These are phyloP conservation scores for Paragorgia papillata DNA, from an alignment of 92 coral and sea anemone genomes.

Conservation along the genomic window DNA sequence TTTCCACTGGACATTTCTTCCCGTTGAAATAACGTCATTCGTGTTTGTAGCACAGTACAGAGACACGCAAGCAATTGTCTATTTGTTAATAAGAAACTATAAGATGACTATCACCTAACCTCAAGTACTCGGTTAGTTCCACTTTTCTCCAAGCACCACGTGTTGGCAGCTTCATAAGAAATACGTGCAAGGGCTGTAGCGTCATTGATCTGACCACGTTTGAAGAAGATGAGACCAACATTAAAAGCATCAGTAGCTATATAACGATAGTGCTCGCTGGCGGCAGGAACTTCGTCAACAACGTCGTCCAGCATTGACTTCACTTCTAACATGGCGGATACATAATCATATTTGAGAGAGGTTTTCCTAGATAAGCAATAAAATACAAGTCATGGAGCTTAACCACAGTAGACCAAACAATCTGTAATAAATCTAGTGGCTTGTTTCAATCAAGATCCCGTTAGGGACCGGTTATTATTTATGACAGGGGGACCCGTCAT, in stretches of 20 bases:
- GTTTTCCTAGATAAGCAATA: slow-evolving; percentile 1
- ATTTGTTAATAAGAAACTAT: background rate
- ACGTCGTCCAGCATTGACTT: slow-evolving; percentile 18
- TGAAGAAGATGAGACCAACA: slow-evolving; percentile 69
- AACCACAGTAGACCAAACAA: no score
- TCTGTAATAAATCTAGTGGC: no score
- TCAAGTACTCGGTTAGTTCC: background rate
- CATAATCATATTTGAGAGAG: slow-evolving; percentile 10
- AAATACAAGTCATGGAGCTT: background rate
- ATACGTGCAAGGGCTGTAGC: slow-evolving; percentile 70
- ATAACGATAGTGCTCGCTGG: slow-evolving; percentile 20
- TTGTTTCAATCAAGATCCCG: no score
- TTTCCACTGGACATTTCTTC: no score
- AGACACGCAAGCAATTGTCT: no score
- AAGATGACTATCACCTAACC: background rate
- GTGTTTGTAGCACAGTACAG: no score
- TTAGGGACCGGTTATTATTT: no score
- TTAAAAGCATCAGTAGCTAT: slow-evolving; percentile 52
- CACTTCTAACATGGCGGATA: slow-evolving; percentile 8
- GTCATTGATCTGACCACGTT: slow-evolving; percentile 62
- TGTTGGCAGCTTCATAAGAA: slow-evolving; percentile 64
- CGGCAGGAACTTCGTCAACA: slow-evolving; percentile 19
- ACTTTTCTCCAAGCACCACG: background rate
- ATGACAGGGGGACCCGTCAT: no score
- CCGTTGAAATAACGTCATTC: no score